Conservation (phyloP, 2,797 vertebrate species). For the Gallirallus australis region DNA sequence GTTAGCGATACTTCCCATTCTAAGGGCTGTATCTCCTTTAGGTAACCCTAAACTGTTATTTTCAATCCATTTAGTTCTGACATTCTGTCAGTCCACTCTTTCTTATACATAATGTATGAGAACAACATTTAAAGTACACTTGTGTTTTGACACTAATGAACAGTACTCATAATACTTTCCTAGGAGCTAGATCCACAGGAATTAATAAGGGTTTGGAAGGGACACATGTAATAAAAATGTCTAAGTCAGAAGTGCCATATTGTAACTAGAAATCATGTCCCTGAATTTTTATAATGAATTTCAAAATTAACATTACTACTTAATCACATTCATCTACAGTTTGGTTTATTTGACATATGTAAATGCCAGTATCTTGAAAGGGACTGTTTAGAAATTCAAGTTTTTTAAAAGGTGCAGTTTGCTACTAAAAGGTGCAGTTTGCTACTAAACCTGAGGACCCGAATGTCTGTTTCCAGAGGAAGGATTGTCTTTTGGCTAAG, state of each 20-base stretch:
- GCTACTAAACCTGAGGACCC: neutral
- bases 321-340: neutral
- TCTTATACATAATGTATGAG: conserved; percentile 9
- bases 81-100: neutral
- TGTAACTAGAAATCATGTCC: neutral
- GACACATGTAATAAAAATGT: neutral
- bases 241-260: neutral
- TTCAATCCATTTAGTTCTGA: conserved; percentile 31
- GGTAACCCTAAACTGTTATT: neutral
- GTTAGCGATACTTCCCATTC: neutral
- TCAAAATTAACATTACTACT: neutral
- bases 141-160: conserved; percentile 43
- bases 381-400: neutral
- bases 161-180: neutral
- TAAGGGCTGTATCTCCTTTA: neutral
- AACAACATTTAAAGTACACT: neutral
- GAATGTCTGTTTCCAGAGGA: neutral
- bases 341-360: neutral
- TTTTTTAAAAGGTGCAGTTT: neutral
- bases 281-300: neutral
- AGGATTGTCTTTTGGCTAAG: neutral
- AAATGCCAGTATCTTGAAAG: neutral
- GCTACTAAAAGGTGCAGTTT: neutral
- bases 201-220: neutral
- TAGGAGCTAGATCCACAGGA: neutral